Conservation (phyloP, 2,113 vertebrate species). For the Cygnus buccinator region DNA sequence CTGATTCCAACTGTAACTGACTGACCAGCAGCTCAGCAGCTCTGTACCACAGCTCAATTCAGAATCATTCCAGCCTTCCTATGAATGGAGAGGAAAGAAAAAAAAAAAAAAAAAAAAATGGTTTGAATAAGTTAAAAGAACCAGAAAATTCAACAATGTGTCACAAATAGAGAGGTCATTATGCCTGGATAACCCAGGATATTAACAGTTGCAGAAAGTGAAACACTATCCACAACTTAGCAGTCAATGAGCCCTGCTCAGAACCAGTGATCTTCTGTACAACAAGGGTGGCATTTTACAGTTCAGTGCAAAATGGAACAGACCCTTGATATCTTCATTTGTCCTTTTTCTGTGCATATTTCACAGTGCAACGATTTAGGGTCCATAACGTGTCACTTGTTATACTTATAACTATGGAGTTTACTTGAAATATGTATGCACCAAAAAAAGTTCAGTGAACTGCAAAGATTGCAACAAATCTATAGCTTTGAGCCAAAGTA, state of each 20-base stretch:
- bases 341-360: slow-evolving; percentile 82
- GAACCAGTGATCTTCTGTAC: slow-evolving; percentile 80
- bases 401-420: slow-evolving; percentile 73
- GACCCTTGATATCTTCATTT: slow-evolving; percentile 83
- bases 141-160: slow-evolving; percentile 87
- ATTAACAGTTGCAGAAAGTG: slow-evolving; percentile 82
- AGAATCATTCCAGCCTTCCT: slow-evolving; percentile 73
- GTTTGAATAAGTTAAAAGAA: slow-evolving; percentile 85
- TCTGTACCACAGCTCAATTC: slow-evolving; percentile 65
- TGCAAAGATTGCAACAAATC: slow-evolving; percentile 77
- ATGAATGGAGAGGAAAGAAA: slow-evolving; percentile 49
- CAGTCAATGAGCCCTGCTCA: slow-evolving; percentile 78
- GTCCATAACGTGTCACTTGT: slow-evolving; percentile 84
- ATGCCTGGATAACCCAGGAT: slow-evolving; percentile 83
- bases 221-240: slow-evolving; percentile 83
- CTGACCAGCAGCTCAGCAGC: slow-evolving; percentile 66
- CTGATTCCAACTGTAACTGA: background rate
- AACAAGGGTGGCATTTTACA: slow-evolving; percentile 82
- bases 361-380: slow-evolving; percentile 81
- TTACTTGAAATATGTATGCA: slow-evolving; percentile 81
- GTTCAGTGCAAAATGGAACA: slow-evolving; percentile 81
- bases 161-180: slow-evolving; percentile 85
- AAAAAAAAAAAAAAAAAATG: background rate
- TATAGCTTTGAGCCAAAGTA: slow-evolving; percentile 34
- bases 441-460: slow-evolving; percentile 76